Percentiles rank a stretch among this genome's conserved stretches.
Conservation (phyloP, 2,113 vertebrate genomes). For the Grammomys surdaster region DNA sequence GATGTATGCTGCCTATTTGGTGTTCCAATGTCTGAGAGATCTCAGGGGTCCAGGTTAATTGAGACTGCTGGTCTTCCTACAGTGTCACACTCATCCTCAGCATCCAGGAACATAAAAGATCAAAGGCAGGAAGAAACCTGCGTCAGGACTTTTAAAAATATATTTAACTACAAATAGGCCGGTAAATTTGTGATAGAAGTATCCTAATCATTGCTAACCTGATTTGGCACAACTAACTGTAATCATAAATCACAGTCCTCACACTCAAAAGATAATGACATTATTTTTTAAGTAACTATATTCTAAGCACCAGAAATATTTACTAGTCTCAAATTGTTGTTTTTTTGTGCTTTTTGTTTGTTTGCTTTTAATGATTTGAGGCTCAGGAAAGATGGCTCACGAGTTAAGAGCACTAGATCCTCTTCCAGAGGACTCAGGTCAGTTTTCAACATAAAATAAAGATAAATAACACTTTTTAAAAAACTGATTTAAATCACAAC, state of each 20-base stretch:
- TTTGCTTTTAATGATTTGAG: neutral
- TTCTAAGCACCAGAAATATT: neutral
- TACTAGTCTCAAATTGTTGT: neutral
- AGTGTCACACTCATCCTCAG: no score
- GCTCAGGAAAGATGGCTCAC: neutral
- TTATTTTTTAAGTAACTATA: neutral
- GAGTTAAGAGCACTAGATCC: neutral
- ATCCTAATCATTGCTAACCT: neutral
- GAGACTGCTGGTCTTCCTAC: no score
- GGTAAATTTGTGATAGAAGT: neutral
- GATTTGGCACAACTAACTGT: neutral
- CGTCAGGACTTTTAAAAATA: no score
- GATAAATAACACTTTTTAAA: neutral
- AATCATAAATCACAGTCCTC: neutral
- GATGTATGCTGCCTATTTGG: no score
- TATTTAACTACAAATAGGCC: no score
- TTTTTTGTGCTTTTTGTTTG: no score
- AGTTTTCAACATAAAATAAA: neutral
- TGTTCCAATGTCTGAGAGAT: no score
- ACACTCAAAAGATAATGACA: neutral
- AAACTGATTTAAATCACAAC: neutral
- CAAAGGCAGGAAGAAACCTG: no score
- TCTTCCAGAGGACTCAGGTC: neutral
- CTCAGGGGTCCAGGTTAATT: no score
- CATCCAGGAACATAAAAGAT: no score